Evolutionary conservation across 2,888 invertebrate genomes (phyloP), one percentile per base, ranked within the genome.

Genomic region (Dryococelus australis): DNA sequence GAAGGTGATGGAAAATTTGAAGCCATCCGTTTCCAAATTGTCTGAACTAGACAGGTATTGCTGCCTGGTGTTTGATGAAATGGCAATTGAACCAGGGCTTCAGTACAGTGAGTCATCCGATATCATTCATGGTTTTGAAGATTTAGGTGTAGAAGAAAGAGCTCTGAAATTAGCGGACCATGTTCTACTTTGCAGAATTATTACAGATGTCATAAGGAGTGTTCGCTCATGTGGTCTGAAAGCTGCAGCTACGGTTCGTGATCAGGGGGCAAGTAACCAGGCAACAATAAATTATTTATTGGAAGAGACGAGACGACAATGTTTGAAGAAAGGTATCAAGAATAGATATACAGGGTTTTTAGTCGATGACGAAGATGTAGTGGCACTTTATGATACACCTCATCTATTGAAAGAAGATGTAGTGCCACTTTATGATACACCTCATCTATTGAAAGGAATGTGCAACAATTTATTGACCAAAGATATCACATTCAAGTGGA

Each of bases 331-430:
- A 3, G 28, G 24, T 3, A 83, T 28, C 8, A 35, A 83, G 35
- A 35, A 43, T 24, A 28, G 35, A 28, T 83, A 24, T 35, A 4
- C 4, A 8, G 83, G 35, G 5, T 83, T 83, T 35, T 28, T 83
- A 24, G 43, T 83, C 4, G 35, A 83, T 35, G 9, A 4, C 10
- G 20, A 43, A 10, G n/a, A n/a, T n/a, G 83, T 26, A 28, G 83
- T 83, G 43, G 35, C 12, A 26, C 10, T 83, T 10, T 83, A 35
- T 28, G 83, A 28, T 28, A 8, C 83, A 20, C 35, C 83, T 20
- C 83, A 83, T 28, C 35, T 83, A 20, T n/a, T 83, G 16, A 83
- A 83, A 83, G 83, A n/a, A n/a, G n/a, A n/a, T n/a, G n/a, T n/a
- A n/a, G n/a, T n/a, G n/a, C n/a, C 28, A 13, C 10, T 83, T 10